Percentiles rank a stretch among this genome's conserved stretches.
These are phyloP conservation scores for Sesia bembeciformis DNA, from an alignment of 2,888 invertebrate species.

Conservation along the genomic window DNA sequence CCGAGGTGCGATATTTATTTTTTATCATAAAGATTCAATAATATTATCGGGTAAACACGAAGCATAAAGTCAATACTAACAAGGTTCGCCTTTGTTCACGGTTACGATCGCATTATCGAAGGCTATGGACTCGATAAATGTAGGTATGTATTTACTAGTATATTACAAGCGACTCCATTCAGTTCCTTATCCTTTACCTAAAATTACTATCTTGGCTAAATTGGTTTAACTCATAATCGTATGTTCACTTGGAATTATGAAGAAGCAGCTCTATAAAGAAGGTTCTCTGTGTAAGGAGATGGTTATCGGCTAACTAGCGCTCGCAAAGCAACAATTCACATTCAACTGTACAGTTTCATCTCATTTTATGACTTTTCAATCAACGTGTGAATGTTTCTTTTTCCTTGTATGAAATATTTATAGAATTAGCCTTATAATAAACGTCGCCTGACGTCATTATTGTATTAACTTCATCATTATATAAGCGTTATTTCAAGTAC, in stretches of 20 bases:
- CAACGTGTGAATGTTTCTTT: conserved; percentile 18
- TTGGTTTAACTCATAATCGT: conserved; percentile 49
- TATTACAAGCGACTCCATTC: conserved; percentile 18
- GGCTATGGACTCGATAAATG: conserved; percentile 37
- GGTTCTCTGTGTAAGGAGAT: conserved; percentile 40
- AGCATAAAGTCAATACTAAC: not conserved
- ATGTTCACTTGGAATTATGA: conserved; percentile 38
- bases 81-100: conserved; percentile 3
- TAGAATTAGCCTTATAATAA: too few species aligned
- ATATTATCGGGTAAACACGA: not conserved
- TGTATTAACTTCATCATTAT: too few species aligned
- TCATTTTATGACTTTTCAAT: conserved; percentile 20
- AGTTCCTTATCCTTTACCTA: conserved; percentile 16
- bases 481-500: too few species aligned
- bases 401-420: not conserved
- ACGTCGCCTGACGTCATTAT: too few species aligned
- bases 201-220: conserved; percentile 36
- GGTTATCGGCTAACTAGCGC: conserved; percentile 56
- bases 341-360: conserved; percentile 28
- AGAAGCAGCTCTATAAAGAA: conserved; percentile 57
- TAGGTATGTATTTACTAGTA: conserved; percentile 20
- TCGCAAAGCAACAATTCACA: conserved; percentile 33
- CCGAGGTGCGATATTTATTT: not conserved
- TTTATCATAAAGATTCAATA: not conserved
- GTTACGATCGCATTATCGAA: conserved; percentile 22